Percentiles rank a stretch among this genome's conserved stretches.
Evolutionary conservation across 2,888 invertebrate species (phyloP).

Genomic region (Parnassius apollo): DNA sequence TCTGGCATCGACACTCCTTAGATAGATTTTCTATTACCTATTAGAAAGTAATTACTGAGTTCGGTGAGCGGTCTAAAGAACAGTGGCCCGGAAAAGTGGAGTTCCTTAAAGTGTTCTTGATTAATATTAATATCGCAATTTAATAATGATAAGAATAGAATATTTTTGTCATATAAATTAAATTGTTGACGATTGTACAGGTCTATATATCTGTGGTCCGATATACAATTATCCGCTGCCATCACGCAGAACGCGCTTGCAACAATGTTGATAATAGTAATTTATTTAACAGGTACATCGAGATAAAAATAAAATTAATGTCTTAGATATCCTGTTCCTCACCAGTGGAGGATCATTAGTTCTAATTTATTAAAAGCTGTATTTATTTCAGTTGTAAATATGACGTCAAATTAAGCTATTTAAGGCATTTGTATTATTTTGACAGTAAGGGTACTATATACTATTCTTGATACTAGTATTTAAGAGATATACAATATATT

Average conservation of each 20-base stretch:
- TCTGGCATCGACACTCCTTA: too few species aligned
- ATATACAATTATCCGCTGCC: constrained; percentile 18
- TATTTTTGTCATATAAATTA: too few species aligned
- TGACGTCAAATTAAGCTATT: constrained; percentile 3
- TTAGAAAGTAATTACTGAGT: too few species aligned
- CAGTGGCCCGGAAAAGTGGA: too few species aligned
- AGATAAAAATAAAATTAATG: constrained; percentile 23
- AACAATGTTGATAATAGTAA: constrained; percentile 14
- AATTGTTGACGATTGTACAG: constrained; percentile 1
- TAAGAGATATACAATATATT: too few species aligned
- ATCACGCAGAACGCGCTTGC: constrained; percentile 19
- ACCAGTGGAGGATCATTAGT: constrained; percentile 18
- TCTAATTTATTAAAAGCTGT: constrained; percentile 6
- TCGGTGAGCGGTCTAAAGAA: too few species aligned
- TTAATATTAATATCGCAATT: too few species aligned
- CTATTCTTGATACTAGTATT: too few species aligned
- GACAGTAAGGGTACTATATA: not conserved
- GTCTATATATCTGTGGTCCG: not conserved
- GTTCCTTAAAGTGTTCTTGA: too few species aligned
- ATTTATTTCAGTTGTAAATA: constrained; percentile 4
- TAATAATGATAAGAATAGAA: too few species aligned
- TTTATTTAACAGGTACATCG: constrained; percentile 14
- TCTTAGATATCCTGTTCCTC: constrained; percentile 15
- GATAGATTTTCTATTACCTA: too few species aligned
- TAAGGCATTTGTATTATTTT: not conserved